Percentiles rank a stretch among this genome's conserved stretches.
Evolutionary conservation across 2,888 invertebrate species (phyloP).

Genomic region (Abrostola tripartita): DNA sequence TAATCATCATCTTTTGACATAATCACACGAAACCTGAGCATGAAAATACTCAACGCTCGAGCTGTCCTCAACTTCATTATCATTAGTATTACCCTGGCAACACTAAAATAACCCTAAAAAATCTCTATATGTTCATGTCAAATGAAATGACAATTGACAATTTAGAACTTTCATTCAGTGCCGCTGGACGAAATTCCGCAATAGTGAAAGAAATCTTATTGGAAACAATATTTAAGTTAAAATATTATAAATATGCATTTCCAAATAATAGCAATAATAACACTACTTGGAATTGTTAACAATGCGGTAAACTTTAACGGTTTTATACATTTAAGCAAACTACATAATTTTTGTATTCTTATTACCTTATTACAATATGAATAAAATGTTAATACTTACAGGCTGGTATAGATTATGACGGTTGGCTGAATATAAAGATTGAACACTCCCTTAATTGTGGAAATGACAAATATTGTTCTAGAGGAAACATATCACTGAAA

Average conservation of each 20-base stretch:
- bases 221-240: neutral
- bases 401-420: constrained; percentile 91
- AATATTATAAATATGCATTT: constrained; percentile 41
- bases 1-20: no score
- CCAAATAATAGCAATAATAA: constrained; percentile 30
- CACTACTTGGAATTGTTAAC: constrained; percentile 53
- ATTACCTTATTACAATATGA: no score
- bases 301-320: constrained; percentile 53
- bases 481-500: constrained; percentile 92
- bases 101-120: neutral
- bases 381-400: constrained; percentile 55
- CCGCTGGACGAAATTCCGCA: neutral
- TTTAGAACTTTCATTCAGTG: neutral
- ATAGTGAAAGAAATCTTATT: neutral
- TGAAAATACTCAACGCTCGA: no score
- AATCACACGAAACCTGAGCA: no score
- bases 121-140: neutral
- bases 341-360: no score
- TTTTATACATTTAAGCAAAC: no score
- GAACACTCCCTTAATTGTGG: constrained; percentile 90
- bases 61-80: no score
- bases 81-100: neutral
- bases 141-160: neutral
- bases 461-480: constrained; percentile 87
- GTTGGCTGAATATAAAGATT: constrained; percentile 91